Conservation (phyloP, 2,888 invertebrate genomes). For the Cremastinae sp. region DNA sequence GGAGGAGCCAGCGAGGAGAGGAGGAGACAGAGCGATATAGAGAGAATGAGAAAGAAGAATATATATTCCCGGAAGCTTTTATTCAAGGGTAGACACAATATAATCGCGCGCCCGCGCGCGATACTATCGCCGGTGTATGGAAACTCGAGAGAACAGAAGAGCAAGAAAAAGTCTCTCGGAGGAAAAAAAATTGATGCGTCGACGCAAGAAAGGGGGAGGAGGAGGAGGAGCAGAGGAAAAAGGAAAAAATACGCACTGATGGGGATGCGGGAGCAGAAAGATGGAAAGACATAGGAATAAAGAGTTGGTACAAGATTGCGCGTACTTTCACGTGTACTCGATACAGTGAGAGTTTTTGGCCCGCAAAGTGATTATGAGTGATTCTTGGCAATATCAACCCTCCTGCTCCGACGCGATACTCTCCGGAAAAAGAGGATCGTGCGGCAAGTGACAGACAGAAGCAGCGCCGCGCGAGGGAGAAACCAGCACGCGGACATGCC, state of each 20-base stretch:
- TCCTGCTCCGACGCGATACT: too few relatives aligned
- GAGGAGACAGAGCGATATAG: constrained; percentile 13
- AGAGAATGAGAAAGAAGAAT: constrained; percentile 9
- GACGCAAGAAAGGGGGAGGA: constrained; percentile 46
- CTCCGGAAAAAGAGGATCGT: constrained; percentile 61
- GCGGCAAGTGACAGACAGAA: constrained; percentile 41
- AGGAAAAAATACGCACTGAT: too few relatives aligned
- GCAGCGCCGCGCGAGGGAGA: constrained; percentile 38
- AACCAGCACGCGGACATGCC: constrained; percentile 26
- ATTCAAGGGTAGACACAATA: constrained; percentile 61
- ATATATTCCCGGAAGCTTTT: constrained; percentile 62
- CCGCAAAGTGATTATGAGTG: constrained; percentile 77
- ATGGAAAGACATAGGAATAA: constrained; percentile 38
- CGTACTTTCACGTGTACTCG: background rate
- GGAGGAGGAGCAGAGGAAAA: constrained; percentile 36
- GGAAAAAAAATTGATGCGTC: constrained; percentile 53
- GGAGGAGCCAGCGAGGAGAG: constrained; percentile 31
- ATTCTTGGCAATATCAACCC: constrained; percentile 80
- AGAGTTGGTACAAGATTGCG: constrained; percentile 24
- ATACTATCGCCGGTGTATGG: constrained; percentile 46
- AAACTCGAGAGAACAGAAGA: constrained; percentile 48
- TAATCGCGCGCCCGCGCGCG: constrained; percentile 62
- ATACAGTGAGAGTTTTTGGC: constrained; percentile 52
- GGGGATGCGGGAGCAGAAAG: constrained; percentile 13
- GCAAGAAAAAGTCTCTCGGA: constrained; percentile 42